These are phyloP conservation scores for Bolborhynchus lineola DNA, from an alignment of 2,113 vertebrate genomes.

Conservation along the genomic window DNA sequence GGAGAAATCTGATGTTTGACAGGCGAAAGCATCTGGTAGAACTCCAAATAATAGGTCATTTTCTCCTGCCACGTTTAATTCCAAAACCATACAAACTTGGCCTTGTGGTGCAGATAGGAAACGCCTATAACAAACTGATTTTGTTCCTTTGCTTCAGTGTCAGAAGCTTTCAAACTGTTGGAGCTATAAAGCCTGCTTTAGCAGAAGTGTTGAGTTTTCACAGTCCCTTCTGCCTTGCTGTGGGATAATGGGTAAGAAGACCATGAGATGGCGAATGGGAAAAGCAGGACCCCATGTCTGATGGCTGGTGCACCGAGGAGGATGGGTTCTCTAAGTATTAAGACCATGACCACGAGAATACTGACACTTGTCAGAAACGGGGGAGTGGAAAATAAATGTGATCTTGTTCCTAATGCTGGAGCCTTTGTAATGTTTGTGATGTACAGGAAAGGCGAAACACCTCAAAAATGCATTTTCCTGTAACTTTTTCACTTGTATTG, in stretches of 20 bases:
- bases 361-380: neutral
- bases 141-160: neutral
- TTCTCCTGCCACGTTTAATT: neutral
- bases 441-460: neutral
- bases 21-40: neutral
- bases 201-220: neutral
- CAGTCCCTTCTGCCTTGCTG: neutral
- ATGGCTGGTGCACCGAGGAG: accelerated
- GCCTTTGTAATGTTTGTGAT: neutral
- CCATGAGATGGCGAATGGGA: neutral
- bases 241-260: accelerated
- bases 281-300: neutral
- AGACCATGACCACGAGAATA: neutral
- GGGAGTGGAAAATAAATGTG: neutral
- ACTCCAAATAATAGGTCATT: neutral
- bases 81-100: neutral
- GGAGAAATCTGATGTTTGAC: neutral
- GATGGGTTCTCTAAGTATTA: neutral
- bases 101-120: neutral
- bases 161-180: neutral
- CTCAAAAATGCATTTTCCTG: neutral
- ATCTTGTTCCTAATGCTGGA: accelerated
- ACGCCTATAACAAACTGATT: neutral
- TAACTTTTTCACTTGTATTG: neutral
- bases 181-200: neutral